phyloP scores from a whole-genome alignment of 2,888 invertebrate genomes.

The Drosophila kanekoi region DNA sequence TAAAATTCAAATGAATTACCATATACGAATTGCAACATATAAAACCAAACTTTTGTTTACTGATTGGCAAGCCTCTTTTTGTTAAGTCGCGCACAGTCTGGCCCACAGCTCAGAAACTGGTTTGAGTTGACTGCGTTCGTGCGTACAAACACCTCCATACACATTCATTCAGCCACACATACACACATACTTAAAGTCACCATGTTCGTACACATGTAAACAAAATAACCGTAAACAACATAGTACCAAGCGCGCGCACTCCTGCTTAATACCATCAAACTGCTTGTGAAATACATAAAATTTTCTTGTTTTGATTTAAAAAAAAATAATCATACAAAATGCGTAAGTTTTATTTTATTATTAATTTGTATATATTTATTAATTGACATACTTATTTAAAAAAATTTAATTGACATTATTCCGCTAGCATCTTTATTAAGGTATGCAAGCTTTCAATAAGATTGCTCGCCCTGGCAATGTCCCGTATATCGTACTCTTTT shows the following conservation, averaged over 20 bases:
- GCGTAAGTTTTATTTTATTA: conserved; percentile 41
- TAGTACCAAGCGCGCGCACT: conserved; percentile 6
- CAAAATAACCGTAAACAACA: conserved; percentile 29
- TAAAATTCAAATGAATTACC: conserved; percentile 1
- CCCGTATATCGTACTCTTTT: neutral
- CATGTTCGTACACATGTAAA: conserved; percentile 36
- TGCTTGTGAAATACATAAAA: conserved; percentile 4
- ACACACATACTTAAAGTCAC: conserved; percentile 23
- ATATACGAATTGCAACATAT: neutral
- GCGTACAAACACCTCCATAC: conserved; percentile 34
- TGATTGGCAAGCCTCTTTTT: conserved; percentile 23
- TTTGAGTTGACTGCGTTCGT: conserved; percentile 57
- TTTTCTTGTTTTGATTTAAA: conserved; percentile 1
- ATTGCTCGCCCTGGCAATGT: neutral
- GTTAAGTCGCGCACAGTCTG: conserved; percentile 34
- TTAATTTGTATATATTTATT: conserved; percentile 8
- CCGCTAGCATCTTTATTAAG: neutral
- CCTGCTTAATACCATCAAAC: conserved; percentile 5
- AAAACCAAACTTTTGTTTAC: conserved; percentile 6
- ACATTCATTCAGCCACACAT: conserved; percentile 33
- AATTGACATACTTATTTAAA: conserved; percentile 3
- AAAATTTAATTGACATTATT: neutral
- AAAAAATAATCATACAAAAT: conserved; percentile 26
- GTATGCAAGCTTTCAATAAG: conserved; percentile 4
- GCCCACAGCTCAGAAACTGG: conserved; percentile 58